Conservation (phyloP, 2,888 invertebrate species). For the Chromoteleia sp. region DNA sequence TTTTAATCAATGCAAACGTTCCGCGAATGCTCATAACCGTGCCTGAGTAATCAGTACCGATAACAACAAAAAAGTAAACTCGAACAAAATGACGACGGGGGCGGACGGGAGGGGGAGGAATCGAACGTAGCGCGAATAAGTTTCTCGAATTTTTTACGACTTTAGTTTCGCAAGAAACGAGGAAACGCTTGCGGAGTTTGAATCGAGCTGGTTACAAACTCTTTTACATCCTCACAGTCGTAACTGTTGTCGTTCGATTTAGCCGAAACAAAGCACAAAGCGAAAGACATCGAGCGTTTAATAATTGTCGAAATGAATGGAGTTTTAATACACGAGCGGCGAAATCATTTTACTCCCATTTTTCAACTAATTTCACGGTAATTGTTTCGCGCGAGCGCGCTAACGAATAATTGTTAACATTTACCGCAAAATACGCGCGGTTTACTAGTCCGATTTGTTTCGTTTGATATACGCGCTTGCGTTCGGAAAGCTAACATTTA, state of each 20-base stretch:
- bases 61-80: no score
- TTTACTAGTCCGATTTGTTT: background rate
- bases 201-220: background rate
- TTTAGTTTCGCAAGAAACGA: background rate
- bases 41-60: no score
- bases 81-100: no score
- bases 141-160: background rate
- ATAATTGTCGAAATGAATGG: background rate
- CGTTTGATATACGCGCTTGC: background rate
- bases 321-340: background rate
- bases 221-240: background rate
- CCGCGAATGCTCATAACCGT: background rate
- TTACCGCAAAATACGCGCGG: background rate
- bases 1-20: slow-evolving; percentile 2
- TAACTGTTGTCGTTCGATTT: background rate
- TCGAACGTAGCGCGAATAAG: background rate
- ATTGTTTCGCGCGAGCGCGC: background rate
- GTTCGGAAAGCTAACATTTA: background rate
- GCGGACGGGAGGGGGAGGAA: no score
- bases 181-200: background rate
- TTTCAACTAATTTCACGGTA: background rate
- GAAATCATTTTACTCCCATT: no score
- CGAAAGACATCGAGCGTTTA: background rate
- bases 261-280: no score
- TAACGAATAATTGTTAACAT: background rate